These are phyloP conservation scores for Trissolcus japonicus DNA, from an alignment of 2,888 invertebrate species.

Conservation along the genomic window DNA sequence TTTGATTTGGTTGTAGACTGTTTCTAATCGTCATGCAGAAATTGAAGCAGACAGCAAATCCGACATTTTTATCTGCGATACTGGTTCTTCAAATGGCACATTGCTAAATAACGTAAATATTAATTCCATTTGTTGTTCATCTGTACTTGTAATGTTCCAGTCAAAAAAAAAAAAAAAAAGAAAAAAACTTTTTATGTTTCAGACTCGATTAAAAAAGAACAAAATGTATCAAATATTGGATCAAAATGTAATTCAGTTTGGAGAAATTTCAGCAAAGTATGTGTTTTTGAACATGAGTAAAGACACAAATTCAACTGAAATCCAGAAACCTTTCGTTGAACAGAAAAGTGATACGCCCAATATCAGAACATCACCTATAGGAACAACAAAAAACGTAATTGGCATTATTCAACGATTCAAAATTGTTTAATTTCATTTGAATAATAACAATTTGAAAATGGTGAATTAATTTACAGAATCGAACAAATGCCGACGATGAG, in stretches of 20 bases:
- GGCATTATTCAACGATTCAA: too few species aligned
- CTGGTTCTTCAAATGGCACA: slow-evolving; percentile 25
- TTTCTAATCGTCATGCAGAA: slow-evolving; percentile 27
- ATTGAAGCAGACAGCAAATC: slow-evolving; percentile 19
- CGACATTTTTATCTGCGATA: slow-evolving; percentile 17
- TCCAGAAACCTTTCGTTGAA: too few species aligned
- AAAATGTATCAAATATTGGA: slow-evolving; percentile 20
- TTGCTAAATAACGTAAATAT: slow-evolving; percentile 24
- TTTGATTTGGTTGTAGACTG: slow-evolving; percentile 17
- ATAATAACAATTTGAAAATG: too few species aligned
- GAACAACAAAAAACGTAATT: too few species aligned
- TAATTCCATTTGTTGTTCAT: not conserved
- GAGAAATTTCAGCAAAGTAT: slow-evolving; percentile 21
- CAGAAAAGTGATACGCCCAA: too few species aligned
- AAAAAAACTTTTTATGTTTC: not conserved
- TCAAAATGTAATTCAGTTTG: slow-evolving; percentile 19
- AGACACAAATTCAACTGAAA: too few species aligned
- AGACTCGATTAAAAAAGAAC: slow-evolving; percentile 22
- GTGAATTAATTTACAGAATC: too few species aligned
- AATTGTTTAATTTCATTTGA: too few species aligned
- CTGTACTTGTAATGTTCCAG: not conserved
- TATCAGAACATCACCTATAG: too few species aligned
- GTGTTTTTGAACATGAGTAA: too few species aligned
- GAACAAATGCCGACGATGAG: too few species aligned
- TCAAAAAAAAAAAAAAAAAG: not conserved